Conservation (phyloP, 2,888 invertebrate genomes). For the Apotomis turbidana region DNA sequence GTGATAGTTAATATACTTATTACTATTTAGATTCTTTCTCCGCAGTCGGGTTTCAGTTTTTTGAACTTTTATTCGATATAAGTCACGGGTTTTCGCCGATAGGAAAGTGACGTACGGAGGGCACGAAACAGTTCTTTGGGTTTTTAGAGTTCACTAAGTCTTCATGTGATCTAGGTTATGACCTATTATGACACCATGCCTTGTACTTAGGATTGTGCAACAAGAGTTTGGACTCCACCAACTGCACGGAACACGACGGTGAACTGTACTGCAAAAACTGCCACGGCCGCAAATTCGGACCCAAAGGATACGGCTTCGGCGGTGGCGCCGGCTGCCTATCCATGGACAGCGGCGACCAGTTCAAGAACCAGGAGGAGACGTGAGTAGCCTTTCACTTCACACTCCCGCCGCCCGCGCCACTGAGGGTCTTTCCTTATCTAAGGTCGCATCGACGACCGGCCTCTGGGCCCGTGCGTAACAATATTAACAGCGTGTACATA, state of each 20-base stretch:
- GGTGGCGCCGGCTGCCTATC: conserved; percentile 98
- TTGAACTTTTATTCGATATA: too few species aligned
- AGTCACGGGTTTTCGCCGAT: too few species aligned
- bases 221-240: conserved; percentile 99
- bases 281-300: conserved; percentile 99
- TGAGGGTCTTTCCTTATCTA: conserved; percentile 85
- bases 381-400: conserved; percentile 84
- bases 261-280: conserved; percentile 98
- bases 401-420: conserved; percentile 82
- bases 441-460: conserved; percentile 75
- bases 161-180: not conserved
- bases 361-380: conserved; percentile 87
- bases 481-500: conserved; percentile 83
- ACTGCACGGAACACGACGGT: conserved; percentile 98
- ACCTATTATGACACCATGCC: not conserved
- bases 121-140: not conserved
- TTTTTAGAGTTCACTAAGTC: not conserved
- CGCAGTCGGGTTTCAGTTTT: too few species aligned
- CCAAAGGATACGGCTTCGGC: conserved; percentile 99
- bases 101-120: too few species aligned
- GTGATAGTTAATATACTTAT: too few species aligned
- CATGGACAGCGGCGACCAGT: conserved; percentile 97
- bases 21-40: too few species aligned
- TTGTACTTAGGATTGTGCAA: conserved; percentile 92
- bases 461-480: conserved; percentile 81